A percentile compares a stretch with the other conserved stretches of the same genome.
phyloP scores from a whole-genome alignment of 2,888 invertebrate species.

The Glyphotaelius pellucidus region DNA sequence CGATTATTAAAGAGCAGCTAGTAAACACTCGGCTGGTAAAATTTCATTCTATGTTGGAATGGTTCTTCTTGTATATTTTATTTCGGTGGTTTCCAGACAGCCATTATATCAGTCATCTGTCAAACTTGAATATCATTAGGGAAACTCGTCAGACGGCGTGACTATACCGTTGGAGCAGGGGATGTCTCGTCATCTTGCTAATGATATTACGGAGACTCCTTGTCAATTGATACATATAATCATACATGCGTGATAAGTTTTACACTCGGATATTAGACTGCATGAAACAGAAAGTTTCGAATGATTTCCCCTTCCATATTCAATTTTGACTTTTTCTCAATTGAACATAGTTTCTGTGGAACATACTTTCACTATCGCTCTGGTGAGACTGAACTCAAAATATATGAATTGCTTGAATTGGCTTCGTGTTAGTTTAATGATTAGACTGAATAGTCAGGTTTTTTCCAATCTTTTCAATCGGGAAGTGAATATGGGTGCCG shows the following conservation, averaged over 20 bases:
- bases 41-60: not conserved
- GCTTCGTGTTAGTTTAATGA: not conserved
- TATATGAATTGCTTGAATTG: not conserved
- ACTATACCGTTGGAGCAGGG: not conserved
- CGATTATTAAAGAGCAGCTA: not conserved
- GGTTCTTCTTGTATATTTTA: not conserved
- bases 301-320: no score
- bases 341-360: no score
- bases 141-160: constrained; percentile 1
- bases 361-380: no score
- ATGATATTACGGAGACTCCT: not conserved
- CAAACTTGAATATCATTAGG: constrained; percentile 37
- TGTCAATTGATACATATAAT: constrained; percentile 4
- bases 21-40: not conserved
- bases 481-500: no score
- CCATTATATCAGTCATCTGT: constrained; percentile 29
- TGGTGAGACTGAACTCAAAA: not conserved
- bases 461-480: not conserved
- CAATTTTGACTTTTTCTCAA: no score
- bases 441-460: not conserved
- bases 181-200: constrained; percentile 3
- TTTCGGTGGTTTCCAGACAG: constrained; percentile 17
- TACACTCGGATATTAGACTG: not conserved
- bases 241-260: not conserved
- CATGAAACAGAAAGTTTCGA: no score